Percentiles rank a stretch among this genome's conserved stretches.
phyloP scores from a whole-genome alignment of 2,888 invertebrate species.

The Rhingia campestris region DNA sequence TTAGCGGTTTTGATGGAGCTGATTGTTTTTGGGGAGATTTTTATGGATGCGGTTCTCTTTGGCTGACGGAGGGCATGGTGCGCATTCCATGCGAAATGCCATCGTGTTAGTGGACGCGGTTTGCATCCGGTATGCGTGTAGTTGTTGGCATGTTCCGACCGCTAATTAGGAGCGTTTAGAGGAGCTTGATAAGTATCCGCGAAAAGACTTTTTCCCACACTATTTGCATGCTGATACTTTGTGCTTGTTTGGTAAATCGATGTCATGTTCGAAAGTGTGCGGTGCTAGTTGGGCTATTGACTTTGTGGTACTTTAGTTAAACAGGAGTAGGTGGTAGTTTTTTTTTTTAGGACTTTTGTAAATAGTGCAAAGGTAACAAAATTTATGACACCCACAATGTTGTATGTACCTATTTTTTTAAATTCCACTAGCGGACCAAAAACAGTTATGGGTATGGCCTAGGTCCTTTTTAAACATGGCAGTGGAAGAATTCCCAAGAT shows the following conservation, averaged over 20 bases:
- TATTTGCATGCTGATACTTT: slow-evolving; percentile 27
- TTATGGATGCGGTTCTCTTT: slow-evolving; percentile 32
- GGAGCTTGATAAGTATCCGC: slow-evolving; percentile 35
- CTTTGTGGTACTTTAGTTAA: no score
- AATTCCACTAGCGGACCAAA: neutral
- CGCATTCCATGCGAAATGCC: slow-evolving; percentile 51
- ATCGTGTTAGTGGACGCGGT: slow-evolving; percentile 59
- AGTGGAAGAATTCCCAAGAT: no score
- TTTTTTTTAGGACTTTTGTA: no score
- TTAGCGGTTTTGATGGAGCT: slow-evolving; percentile 73
- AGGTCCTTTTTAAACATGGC: no score
- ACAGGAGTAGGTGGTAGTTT: no score
- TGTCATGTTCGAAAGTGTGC: neutral
- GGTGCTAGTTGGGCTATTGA: no score
- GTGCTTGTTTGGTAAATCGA: slow-evolving; percentile 25
- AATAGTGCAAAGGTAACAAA: no score
- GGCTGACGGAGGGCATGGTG: slow-evolving; percentile 21
- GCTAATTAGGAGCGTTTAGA: slow-evolving; percentile 71
- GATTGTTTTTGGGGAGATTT: slow-evolving; percentile 68
- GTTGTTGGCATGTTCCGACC: slow-evolving; percentile 57
- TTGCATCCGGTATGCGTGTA: slow-evolving; percentile 60
- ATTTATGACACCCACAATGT: neutral
- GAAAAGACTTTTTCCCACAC: slow-evolving; percentile 44
- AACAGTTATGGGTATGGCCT: no score
- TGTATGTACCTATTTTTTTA: neutral